Conservation (phyloP, 1,140 invertebrate species). For the Cydia pomonella region DNA sequence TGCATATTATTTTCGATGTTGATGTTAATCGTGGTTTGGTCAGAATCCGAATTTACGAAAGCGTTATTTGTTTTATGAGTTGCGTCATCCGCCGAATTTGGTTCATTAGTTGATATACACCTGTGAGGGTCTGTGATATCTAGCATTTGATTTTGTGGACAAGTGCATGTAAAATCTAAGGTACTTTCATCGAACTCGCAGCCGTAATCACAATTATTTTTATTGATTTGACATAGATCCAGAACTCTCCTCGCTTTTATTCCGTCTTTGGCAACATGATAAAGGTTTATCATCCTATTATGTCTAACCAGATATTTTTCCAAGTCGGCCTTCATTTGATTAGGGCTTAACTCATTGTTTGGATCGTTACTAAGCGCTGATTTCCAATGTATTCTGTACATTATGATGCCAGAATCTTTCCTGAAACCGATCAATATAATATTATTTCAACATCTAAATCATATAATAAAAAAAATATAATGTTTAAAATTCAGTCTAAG, state of each 20-base stretch:
- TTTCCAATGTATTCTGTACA: conserved; percentile 84
- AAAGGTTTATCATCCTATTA: conserved; percentile 80
- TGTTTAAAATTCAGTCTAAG: neutral
- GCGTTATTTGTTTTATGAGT: conserved; percentile 45
- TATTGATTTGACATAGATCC: conserved; percentile 88
- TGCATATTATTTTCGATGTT: conserved; percentile 56
- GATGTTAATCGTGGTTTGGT: conserved; percentile 45
- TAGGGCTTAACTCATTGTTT: conserved; percentile 77
- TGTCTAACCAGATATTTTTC: conserved; percentile 75
- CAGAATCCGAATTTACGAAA: conserved; percentile 50
- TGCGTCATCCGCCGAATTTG: conserved; percentile 39
- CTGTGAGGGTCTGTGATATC: conserved; percentile 66
- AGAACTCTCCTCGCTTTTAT: conserved; percentile 78
- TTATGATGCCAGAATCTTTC: conserved; percentile 83
- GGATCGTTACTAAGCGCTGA: conserved; percentile 78
- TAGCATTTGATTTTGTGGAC: conserved; percentile 81
- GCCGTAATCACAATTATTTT: conserved; percentile 87
- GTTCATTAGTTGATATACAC: conserved; percentile 54
- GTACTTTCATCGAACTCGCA: conserved; percentile 86
- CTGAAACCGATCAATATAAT: conserved; percentile 72
- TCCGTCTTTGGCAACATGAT: conserved; percentile 79
- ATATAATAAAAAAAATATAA: conserved; percentile 32
- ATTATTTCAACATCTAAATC: neutral
- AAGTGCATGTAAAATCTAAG: conserved; percentile 86
- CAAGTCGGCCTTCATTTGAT: conserved; percentile 76